Evolutionary conservation across 2,797 vertebrate genomes (phyloP), one percentile per base, ranked within the genome.

Genomic region (Hirundo rustica): DNA sequence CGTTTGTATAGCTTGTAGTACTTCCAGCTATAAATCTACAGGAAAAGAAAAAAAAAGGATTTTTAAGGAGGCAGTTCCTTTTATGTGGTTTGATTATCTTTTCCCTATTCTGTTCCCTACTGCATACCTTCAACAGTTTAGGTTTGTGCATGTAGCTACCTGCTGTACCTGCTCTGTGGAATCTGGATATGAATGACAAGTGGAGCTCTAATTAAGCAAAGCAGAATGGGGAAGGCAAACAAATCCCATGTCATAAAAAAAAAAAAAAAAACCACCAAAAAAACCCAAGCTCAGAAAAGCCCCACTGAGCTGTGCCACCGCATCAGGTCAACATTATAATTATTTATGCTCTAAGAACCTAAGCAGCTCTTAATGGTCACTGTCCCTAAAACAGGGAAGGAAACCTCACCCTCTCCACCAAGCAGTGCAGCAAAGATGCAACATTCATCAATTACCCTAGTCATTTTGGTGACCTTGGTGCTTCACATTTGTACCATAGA

Each of bases 11-110:
- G 47, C 30, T 51, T 87, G 66, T 95, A 47, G 62, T 48, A 38
- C n/a, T 50, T 93, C 92, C 40, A 81, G 55, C 16, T n/a, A 21
- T 65, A 80, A 87, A 15, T 7, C 97, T 97, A 81, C 29, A 7
- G 13, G 42, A 53, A 58, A 85, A 80, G 11, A 70, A 45, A 64
- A 62, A 54, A 34, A 42, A 54, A 20, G 1, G 2, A 13, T 29
- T 72, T 72, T 81, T 65, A 89, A 65, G 42, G 14, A 53, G 72
- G n/a, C 23, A 8, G n/a, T 42, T 90, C 65, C 16, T 64, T 86
- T 85, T 45, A 27, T 36, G 15, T 42, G 9, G 14, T 48, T 74
- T 72, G 15, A 45, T 62, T 11, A 40, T n/a, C 22, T 62, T 51
- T 45, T 51, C 10, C 22, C 26, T 48, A 22, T 30, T 36, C 44